phyloP scores from a whole-genome alignment of 92 coral and sea anemone species.

The Umimayanthus chanpuru region DNA sequence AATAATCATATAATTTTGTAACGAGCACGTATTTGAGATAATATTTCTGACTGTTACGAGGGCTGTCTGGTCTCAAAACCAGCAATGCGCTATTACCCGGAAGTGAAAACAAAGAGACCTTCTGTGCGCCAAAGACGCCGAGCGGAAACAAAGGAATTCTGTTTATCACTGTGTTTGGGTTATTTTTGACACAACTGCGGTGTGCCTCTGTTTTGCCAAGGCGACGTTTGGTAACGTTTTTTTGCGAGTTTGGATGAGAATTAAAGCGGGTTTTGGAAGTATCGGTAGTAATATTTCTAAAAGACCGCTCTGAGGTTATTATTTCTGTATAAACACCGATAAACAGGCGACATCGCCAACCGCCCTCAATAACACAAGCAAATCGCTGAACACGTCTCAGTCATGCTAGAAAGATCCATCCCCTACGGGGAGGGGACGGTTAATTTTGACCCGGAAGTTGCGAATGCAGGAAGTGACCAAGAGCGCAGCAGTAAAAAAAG shows the following conservation, averaged over 20 bases:
- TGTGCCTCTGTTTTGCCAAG: slow-evolving; percentile 17
- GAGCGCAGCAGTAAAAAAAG: background rate
- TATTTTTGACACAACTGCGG: slow-evolving; percentile 8
- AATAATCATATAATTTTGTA: background rate
- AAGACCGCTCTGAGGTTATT: background rate
- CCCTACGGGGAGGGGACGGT: slow-evolving; percentile 21
- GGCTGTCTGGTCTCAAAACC: slow-evolving; percentile 19
- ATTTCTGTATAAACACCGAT: slow-evolving; percentile 17
- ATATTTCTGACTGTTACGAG: background rate
- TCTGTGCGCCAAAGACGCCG: slow-evolving; percentile 22
- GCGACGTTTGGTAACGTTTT: background rate
- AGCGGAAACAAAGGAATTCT: slow-evolving; percentile 44
- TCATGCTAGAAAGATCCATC: slow-evolving; percentile 29
- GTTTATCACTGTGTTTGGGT: slow-evolving; percentile 37
- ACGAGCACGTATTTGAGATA: slow-evolving; percentile 14
- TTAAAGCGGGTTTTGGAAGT: background rate
- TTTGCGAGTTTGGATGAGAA: background rate
- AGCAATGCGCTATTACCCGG: slow-evolving; percentile 17
- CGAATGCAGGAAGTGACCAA: slow-evolving; percentile 11
- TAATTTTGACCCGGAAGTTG: slow-evolving; percentile 34
- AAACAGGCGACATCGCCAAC: slow-evolving; percentile 28
- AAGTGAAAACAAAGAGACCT: slow-evolving; percentile 22
- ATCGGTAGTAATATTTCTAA: background rate
- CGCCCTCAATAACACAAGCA: background rate
- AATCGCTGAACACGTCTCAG: background rate